Evolutionary conservation across 2,113 vertebrate genomes (phyloP), one percentile per base, ranked within the genome.

Genomic region (Lycaon pictus): DNA sequence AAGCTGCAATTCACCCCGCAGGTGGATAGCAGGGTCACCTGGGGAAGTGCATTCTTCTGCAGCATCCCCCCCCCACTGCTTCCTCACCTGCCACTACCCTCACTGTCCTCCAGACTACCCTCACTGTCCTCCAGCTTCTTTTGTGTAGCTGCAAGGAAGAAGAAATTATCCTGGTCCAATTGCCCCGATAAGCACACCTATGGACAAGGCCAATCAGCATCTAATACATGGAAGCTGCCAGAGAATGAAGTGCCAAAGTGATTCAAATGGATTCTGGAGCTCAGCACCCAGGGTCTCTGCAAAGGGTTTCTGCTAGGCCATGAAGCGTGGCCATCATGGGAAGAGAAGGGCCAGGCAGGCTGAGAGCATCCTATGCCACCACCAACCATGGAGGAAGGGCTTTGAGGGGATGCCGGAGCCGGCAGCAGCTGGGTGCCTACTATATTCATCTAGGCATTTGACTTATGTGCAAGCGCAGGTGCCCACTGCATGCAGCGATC

Each of bases 21-120:
- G 3, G 20, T 17, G 10, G 32, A n/a, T 86, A 12, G 5, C 53
- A 2, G 17, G 1, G 11, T 10, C 12, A 0, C 15, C 7, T 1
- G 20, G 15, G 37, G 13, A 23, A 43, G 43, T 43, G 43, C 43
- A 43, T 43, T 43, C 43, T 43, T 43, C 43, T 43, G 43, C 43
- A 43, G 43, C 43, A 43, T 6, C 43, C 5, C 1, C 43, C 6
- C 5, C 43, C 43, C 1, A 43, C 32, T 0, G 0, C 22, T 25
- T 37, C 55, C 29, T 58, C 11, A 1, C 11, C 43, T 43, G 43
- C 43, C 43, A 43, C 43, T 43, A 43, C 43, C 6, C 6, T 43
- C 43, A 43, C 43, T 43, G 43, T 6, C 43, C 43, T 43, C 43
- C 43, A 43, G 43, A 43, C 43, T 43, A 43, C 43, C 43, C 43